Percentiles rank a stretch among this genome's conserved stretches.
Evolutionary conservation across 1,140 invertebrate genomes (phyloP).

Genomic region (Ceratina australensis): DNA sequence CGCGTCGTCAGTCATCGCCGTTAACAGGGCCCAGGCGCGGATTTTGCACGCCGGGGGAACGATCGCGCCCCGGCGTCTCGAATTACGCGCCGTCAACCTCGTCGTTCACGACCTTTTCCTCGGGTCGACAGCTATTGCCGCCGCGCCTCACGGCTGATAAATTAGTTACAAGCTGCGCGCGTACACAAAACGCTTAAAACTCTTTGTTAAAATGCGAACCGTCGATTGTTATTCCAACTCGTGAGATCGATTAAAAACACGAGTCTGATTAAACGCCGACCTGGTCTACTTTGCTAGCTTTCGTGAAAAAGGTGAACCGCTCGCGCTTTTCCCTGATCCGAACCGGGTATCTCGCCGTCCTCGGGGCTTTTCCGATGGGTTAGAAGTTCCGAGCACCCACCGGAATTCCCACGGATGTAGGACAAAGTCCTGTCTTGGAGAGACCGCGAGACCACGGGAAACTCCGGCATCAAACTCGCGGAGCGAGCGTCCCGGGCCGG

Average conservation of each 20-base stretch:
- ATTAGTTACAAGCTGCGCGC: background rate
- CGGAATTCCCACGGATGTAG: constrained; percentile 54
- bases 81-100: constrained; percentile 47
- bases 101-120: background rate
- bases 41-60: constrained; percentile 33
- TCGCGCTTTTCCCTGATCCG: constrained; percentile 27
- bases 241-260: too few relatives aligned
- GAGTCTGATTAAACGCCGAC: background rate
- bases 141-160: constrained; percentile 4
- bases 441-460: constrained; percentile 5
- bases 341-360: constrained; percentile 24
- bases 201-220: too few relatives aligned
- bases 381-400: constrained; percentile 47
- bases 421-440: constrained; percentile 16
- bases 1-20: constrained; percentile 51
- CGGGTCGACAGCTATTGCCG: background rate
- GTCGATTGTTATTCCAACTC: too few relatives aligned
- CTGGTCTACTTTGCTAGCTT: background rate
- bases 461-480: background rate
- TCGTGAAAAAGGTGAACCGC: constrained; percentile 22
- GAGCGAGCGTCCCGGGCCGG: background rate
- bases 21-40: constrained; percentile 13
- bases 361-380: background rate
- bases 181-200: too few relatives aligned
- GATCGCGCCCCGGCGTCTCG: constrained; percentile 25